Evolutionary conservation across 2,797 vertebrate genomes (phyloP).

Genomic region (Danio albolineatus): DNA sequence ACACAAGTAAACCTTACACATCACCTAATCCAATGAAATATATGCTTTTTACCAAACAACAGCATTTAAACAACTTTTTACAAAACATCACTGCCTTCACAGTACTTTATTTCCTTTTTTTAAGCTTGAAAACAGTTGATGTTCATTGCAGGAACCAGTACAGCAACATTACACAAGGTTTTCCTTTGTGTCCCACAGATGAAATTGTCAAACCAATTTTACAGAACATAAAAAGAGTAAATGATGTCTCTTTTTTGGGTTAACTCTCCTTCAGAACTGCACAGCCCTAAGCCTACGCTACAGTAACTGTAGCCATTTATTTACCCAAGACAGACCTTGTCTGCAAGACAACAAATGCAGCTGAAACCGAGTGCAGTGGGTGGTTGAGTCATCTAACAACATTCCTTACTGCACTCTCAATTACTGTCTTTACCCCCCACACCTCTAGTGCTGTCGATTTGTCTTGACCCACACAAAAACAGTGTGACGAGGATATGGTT

Average conservation of each 20-base stretch:
- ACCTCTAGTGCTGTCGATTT: not conserved
- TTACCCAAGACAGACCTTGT: conserved; percentile 36
- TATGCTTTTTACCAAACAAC: too few species aligned
- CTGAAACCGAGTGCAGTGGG: not conserved
- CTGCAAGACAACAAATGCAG: conserved; percentile 34
- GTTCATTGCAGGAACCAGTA: not conserved
- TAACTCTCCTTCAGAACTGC: not conserved
- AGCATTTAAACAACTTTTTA: too few species aligned
- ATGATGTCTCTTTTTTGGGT: not conserved
- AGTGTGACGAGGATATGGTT: not conserved
- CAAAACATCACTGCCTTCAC: not conserved
- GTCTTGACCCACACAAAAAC: not conserved
- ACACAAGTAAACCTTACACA: too few species aligned
- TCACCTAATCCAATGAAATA: too few species aligned
- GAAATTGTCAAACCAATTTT: not conserved
- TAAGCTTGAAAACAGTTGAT: not conserved
- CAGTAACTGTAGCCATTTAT: conserved; percentile 14
- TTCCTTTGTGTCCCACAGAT: not conserved
- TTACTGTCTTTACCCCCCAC: conserved; percentile 19
- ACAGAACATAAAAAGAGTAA: not conserved
- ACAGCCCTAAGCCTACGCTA: not conserved
- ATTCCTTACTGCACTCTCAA: conserved; percentile 19
- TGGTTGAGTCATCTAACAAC: conserved; percentile 33
- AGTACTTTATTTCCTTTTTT: not conserved
- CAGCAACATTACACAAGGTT: not conserved